Base-by-base conservation (phyloP, 92 coral and sea anemone species). In the Palythoa heliodiscus region DNA sequence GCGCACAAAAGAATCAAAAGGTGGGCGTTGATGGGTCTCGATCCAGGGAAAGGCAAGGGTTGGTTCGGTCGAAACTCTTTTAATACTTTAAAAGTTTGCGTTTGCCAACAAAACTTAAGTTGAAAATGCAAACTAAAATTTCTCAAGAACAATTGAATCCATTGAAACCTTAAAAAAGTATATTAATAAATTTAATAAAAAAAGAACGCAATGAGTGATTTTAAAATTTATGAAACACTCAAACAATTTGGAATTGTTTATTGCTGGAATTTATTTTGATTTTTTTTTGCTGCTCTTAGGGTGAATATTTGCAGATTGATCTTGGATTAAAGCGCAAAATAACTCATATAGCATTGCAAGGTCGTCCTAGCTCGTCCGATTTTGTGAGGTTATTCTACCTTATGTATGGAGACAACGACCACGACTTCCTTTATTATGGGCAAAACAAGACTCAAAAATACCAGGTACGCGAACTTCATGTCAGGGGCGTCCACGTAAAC, bases 261-360 rank as follows among this genome's bases (percentile, higher is more conserved):
- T 15, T 13, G 14, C 7, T 29, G 17, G 17, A 14, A 58, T 12
- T 58, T 58, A 17, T 4, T 71, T 39, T 20, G 9, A 43, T 71
- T 40, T 47, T 48, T 48, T 29, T 14, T 35, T 22, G 17, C 43
- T 37, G 0, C 4, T 52, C 84, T 24, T 73, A 95, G 98, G 93
- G 92, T 8, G 93, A 96, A 73, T 96, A 83, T 75, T 91, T 96
- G 25, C 98, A 96, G 87, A 87, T 96, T 76, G 98, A 92, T 67
- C 87, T 96, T 23, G 96, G 96, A 13, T 82, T 86, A 55, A 89
- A 89, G 23, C 86, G 93, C 20, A 88, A 91, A 61, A 52, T 96
- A 11, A 91, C 83, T 39, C 90, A 89, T 72, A 78, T 96, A 48
- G 96, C 93, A 10, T 77, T 93, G 39, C 95, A 96, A 77, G 98